These are phyloP conservation scores for Ricordea florida DNA, from an alignment of 92 coral and sea anemone genomes.

Conservation along the genomic window DNA sequence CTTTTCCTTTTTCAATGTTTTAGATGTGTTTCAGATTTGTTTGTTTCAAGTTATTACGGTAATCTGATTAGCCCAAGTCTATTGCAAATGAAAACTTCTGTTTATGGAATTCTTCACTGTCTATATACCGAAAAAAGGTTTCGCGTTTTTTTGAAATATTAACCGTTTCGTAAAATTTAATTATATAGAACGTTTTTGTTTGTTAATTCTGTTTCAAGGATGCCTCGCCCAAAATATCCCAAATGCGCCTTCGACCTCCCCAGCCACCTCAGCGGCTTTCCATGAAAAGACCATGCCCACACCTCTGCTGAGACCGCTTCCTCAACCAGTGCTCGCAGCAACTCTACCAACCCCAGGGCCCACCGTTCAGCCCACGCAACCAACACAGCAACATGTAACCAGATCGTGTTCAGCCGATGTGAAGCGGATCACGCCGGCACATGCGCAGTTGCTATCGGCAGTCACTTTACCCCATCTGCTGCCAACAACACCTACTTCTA, in stretches of 20 bases:
- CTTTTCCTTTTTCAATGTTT: no score
- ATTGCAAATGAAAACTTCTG: no score
- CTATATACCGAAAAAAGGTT: no score
- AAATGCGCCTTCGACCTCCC: neutral
- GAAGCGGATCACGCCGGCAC: constrained; percentile 29
- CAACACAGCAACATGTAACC: neutral
- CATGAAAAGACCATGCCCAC: neutral
- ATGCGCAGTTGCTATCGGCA: constrained; percentile 33
- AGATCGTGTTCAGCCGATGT: constrained; percentile 25
- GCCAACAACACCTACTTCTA: neutral
- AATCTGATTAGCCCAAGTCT: no score
- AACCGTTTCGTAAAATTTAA: neutral
- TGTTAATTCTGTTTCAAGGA: neutral
- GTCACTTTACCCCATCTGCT: neutral
- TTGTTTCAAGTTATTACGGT: no score
- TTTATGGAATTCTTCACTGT: no score
- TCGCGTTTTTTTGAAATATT: neutral
- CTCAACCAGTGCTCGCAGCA: neutral
- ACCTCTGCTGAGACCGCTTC: neutral
- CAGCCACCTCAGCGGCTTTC: neutral
- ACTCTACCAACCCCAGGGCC: neutral
- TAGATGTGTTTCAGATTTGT: no score
- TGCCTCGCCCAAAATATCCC: neutral
- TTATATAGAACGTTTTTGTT: neutral
- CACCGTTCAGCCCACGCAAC: constrained; percentile 7